Evolutionary conservation across 2,797 vertebrate genomes (phyloP), one percentile per base, ranked within the genome.

Genomic region (Psittacula echo): DNA sequence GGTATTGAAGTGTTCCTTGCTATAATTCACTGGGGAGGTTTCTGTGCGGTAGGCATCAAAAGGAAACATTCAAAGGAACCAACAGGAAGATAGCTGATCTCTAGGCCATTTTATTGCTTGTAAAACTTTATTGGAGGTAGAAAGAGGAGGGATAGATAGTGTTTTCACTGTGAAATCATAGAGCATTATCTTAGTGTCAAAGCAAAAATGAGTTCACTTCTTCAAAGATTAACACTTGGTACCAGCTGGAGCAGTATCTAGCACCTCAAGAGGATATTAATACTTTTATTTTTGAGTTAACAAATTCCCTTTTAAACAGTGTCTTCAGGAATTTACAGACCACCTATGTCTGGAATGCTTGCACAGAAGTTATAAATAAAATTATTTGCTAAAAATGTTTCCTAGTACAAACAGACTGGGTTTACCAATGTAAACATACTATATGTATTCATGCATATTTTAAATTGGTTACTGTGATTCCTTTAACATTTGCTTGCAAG

Each of bases 311-410:
- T 97, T 96, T 87, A 95, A 97, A 90, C 80, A 90, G 80, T 66
- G 56, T 87, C 93, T 93, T 72, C 77, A 96, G 97, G 92, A 97
- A 96, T 94, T 79, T 92, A 79, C 91, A 95, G 94, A 95, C 90
- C 96, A 97, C 93, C 97, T 96, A 95, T 80, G 93, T 86, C 93
- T 97, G 97, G 96, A 97, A 98, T 96, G 93, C 94, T 96, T 95
- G 90, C 91, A 93, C 93, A 95, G 91, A 93, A 83, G 94, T 94
- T 95, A 96, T 96, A 97, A 97, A 97, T 96, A 97, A 96, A 94
- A 93, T 95, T 82, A 92, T 96, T 97, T 95, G 86, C 96, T 95
- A 97, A 97, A 97, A 97, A 94, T 91, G 79, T 87, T 95, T 95
- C 93, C 87, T 74, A 79, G 78, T 54, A 85, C 94, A 96, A 96